Conservation (phyloP, 2,113 vertebrate genomes). For the Brienomyrus longianalis region DNA sequence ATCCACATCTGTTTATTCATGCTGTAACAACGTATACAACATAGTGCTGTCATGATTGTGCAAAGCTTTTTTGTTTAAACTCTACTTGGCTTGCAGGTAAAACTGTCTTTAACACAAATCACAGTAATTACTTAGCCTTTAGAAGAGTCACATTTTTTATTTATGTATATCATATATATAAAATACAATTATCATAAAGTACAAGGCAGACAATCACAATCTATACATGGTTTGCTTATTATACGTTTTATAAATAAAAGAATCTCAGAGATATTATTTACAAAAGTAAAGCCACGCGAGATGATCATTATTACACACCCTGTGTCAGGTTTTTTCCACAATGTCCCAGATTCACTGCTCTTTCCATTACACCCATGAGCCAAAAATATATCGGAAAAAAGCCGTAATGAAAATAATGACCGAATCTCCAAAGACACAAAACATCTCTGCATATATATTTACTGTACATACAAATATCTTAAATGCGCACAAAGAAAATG, state of each 20-base stretch:
- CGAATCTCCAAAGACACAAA: constrained; percentile 59
- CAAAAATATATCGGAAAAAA: constrained; percentile 10
- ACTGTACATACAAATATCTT: constrained; percentile 12
- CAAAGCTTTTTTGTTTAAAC: constrained; percentile 72
- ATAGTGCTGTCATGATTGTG: constrained; percentile 81
- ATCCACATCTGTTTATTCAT: constrained; percentile 92
- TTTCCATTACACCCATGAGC: constrained; percentile 2
- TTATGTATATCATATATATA: constrained; percentile 20
- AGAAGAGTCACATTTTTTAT: constrained; percentile 26
- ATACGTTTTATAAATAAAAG: constrained; percentile 94
- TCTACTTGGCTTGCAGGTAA: constrained; percentile 14
- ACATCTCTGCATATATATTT: constrained; percentile 50
- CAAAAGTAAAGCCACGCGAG: constrained; percentile 71
- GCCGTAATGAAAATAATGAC: constrained; percentile 47
- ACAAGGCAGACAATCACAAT: constrained; percentile 85
- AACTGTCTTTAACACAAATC: constrained; percentile 24
- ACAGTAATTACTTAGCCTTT: constrained; percentile 28
- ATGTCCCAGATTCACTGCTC: constrained; percentile 9
- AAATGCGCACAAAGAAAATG: constrained; percentile 14
- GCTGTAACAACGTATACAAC: constrained; percentile 98
- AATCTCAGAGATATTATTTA: constrained; percentile 91
- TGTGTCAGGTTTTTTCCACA: constrained; percentile 23
- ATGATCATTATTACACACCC: constrained; percentile 53
- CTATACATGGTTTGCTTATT: constrained; percentile 92
- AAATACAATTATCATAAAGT: constrained; percentile 74